Percentiles rank a stretch among this genome's conserved stretches.
These are phyloP conservation scores for Diorhabda carinulata DNA, from an alignment of 1,140 invertebrate genomes.

Conservation along the genomic window DNA sequence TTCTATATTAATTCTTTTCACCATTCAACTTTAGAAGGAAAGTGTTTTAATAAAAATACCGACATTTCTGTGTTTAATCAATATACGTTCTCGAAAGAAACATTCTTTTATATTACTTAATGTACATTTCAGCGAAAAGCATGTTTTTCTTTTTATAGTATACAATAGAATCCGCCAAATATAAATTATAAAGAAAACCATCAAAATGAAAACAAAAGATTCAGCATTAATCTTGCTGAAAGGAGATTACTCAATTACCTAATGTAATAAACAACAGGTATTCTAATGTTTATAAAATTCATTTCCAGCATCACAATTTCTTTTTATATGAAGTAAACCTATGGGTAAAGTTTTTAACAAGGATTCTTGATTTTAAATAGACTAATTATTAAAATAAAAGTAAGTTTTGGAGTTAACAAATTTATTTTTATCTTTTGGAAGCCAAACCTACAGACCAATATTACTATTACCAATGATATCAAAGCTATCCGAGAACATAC, in stretches of 20 bases:
- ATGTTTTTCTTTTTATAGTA: conserved; percentile 1
- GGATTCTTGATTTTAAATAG: too few relatives aligned
- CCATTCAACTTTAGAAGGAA: neutral
- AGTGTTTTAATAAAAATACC: conserved; percentile 1
- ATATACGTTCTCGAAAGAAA: neutral
- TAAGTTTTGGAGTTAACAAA: too few relatives aligned
- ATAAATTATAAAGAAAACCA: conserved; percentile 3
- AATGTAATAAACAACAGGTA: neutral
- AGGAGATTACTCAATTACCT: conserved; percentile 1
- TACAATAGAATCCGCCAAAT: neutral
- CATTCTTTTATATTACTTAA: neutral
- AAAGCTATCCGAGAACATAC: too few relatives aligned
- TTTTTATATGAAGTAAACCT: too few relatives aligned
- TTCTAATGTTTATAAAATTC: too few relatives aligned
- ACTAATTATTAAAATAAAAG: too few relatives aligned
- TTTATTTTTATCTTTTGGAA: too few relatives aligned
- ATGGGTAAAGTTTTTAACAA: too few relatives aligned
- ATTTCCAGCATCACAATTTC: too few relatives aligned
- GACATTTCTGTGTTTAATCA: conserved; percentile 1
- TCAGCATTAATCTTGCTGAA: neutral
- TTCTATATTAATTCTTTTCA: neutral
- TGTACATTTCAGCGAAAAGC: neutral
- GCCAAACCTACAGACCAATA: too few relatives aligned
- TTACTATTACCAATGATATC: too few relatives aligned
- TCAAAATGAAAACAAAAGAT: conserved; percentile 1